phyloP scores from a whole-genome alignment of 37 sponge, comb jelly and placozoan genomes.

The Halichondria panicea region DNA sequence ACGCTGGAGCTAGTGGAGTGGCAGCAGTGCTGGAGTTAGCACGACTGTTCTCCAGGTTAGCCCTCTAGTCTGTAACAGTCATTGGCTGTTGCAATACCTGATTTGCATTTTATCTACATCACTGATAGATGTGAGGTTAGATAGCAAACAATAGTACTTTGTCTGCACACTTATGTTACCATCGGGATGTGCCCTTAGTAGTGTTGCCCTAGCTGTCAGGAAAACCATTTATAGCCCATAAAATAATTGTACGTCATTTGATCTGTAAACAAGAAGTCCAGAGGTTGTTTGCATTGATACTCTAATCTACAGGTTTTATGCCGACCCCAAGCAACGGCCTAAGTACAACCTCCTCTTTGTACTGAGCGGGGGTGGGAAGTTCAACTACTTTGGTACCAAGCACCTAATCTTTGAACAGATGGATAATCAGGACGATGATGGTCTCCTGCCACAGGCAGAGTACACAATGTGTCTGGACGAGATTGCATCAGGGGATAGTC shows the following conservation, averaged over 20 bases:
- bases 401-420: constrained; percentile 68
- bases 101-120: neutral
- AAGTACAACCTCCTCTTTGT: constrained; percentile 82
- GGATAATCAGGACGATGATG: no score
- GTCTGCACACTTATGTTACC: neutral
- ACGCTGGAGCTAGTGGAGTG: constrained; percentile 89
- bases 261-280: neutral
- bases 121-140: neutral
- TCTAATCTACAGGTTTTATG: constrained; percentile 56
- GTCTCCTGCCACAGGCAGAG: constrained; percentile 60
- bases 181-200: neutral
- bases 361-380: constrained; percentile 81
- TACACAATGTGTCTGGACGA: constrained; percentile 89
- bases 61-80: neutral
- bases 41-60: constrained; percentile 82
- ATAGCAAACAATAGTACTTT: neutral
- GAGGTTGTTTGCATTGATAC: neutral
- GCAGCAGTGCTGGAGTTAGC: constrained; percentile 87
- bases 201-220: neutral
- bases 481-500: constrained; percentile 32
- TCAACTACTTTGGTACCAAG: constrained; percentile 91
- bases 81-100: neutral
- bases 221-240: neutral
- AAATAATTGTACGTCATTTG: neutral
- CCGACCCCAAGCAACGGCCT: constrained; percentile 42